A percentile compares a stretch with the other conserved stretches of the same genome.
phyloP scores from a whole-genome alignment of 2,113 vertebrate species.

The Alexandromys fortis region DNA sequence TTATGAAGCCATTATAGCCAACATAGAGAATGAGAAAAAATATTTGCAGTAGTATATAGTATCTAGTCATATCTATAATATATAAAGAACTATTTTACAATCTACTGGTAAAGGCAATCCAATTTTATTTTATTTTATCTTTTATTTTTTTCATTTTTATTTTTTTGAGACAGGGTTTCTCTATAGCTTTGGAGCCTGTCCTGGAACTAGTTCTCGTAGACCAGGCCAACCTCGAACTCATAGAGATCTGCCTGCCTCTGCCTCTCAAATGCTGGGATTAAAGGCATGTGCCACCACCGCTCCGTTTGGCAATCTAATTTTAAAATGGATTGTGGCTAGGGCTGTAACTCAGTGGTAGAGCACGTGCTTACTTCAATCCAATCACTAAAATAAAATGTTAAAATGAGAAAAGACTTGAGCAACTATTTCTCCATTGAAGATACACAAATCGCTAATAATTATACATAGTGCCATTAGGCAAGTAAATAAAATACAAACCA shows the following conservation, averaged over 20 bases:
- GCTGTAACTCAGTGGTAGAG: not conserved
- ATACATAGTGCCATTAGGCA: not conserved
- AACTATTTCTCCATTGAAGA: not conserved
- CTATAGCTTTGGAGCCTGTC: no score
- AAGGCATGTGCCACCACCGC: no score
- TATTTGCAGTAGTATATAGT: not conserved
- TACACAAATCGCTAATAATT: not conserved
- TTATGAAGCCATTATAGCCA: not conserved
- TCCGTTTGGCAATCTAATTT: not conserved
- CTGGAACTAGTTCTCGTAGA: no score
- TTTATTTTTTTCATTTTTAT: no score
- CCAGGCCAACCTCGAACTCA: no score
- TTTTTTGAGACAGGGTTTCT: no score
- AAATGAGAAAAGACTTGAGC: not conserved
- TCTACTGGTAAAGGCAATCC: not conserved
- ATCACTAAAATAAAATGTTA: not conserved
- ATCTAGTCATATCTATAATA: not conserved
- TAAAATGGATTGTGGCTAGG: not conserved
- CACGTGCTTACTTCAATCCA: not conserved
- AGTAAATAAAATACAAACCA: not conserved
- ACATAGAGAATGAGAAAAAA: not conserved
- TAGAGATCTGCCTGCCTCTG: no score
- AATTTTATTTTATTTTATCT: not conserved
- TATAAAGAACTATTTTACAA: not conserved
- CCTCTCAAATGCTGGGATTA: no score